Evolutionary conservation across 2,888 invertebrate species (phyloP).

Genomic region (Sabatieria punctata): DNA sequence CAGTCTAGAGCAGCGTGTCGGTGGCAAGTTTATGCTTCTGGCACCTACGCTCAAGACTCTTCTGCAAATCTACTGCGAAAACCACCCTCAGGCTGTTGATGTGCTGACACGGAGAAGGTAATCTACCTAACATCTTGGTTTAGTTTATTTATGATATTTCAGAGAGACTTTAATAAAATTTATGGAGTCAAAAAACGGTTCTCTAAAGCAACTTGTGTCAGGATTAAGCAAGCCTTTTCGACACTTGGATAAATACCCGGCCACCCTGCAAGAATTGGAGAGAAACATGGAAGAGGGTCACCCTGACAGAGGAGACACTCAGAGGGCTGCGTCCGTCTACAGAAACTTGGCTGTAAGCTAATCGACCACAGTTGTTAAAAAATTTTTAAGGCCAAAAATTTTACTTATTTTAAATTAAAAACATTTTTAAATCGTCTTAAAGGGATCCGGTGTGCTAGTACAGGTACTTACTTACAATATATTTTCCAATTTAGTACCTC

Average conservation of each 20-base stretch:
- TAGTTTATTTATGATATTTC: too few species aligned
- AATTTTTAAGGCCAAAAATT: not conserved
- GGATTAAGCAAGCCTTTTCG: slow-evolving; percentile 87
- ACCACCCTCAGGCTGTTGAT: slow-evolving; percentile 83
- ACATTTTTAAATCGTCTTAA: too few species aligned
- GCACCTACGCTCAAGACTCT: slow-evolving; percentile 48
- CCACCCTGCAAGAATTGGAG: slow-evolving; percentile 70
- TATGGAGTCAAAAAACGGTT: slow-evolving; percentile 74
- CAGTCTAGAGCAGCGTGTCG: slow-evolving; percentile 57
- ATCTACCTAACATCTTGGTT: slow-evolving; percentile 1
- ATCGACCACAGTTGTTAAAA: not conserved
- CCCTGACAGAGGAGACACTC: slow-evolving; percentile 86
- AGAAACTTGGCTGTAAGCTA: slow-evolving; percentile 72
- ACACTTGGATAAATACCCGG: slow-evolving; percentile 76
- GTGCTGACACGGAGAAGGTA: slow-evolving; percentile 81
- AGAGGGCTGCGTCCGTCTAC: slow-evolving; percentile 79
- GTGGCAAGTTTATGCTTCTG: slow-evolving; percentile 66
- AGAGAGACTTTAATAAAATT: too few species aligned
- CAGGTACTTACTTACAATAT: not conserved
- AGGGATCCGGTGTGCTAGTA: too few species aligned
- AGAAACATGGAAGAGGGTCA: slow-evolving; percentile 87
- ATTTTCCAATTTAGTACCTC: not conserved
- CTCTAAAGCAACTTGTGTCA: slow-evolving; percentile 71
- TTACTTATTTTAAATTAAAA: too few species aligned
- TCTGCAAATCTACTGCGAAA: slow-evolving; percentile 70